Evolutionary conservation across 2,113 vertebrate genomes (phyloP), one percentile per base, ranked within the genome.

Genomic region (Triplophysa siluroides): DNA sequence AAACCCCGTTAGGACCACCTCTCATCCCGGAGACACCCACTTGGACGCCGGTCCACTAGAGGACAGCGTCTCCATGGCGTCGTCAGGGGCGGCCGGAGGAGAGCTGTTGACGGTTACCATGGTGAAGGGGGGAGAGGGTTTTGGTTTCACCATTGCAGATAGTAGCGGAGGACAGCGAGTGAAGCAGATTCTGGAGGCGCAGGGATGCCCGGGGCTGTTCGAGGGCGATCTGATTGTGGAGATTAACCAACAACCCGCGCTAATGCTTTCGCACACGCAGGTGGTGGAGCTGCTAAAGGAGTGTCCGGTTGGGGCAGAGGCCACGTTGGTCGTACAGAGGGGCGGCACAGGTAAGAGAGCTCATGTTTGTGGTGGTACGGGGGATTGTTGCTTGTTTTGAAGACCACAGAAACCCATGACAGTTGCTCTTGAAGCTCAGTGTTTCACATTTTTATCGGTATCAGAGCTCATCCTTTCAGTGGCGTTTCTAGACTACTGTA

Each of bases 251-350:
- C 96, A 96, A 88, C 94, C 93, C 68, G 96, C 96, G 87, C 95
- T 96, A 88, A 95, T 94, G 87, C 90, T 98, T 91, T 94, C 93
- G 84, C 97, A 99, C 94, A 92, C 94, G 41, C 97, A 98, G 93
- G 97, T 99, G 90, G 97, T 99, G 94, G 97, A 99, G 91, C 95
- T 98, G 87, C 95, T 99, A 69, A 99, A 99, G 92, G 97, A 99
- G 90, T 97, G 96, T 85, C 92, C 94, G 14, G 90, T 98, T 77
- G 96, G 97, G 89, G 92, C 92, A 2, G 95, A 98, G 90, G 94
- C 95, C 85, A 94, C 93, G 86, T 91, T 99, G 92, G 91, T 97
- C 91, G 95, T 99, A 82, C 96, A 98, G 90, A 95, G 97, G 92
- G 96, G 96, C 83, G 96, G 95, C 23, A 62, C 88, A 87, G 92